Evolutionary conservation across 2,888 invertebrate genomes (phyloP), one percentile per base, ranked within the genome.

Genomic region (Vesta saturnalis): DNA sequence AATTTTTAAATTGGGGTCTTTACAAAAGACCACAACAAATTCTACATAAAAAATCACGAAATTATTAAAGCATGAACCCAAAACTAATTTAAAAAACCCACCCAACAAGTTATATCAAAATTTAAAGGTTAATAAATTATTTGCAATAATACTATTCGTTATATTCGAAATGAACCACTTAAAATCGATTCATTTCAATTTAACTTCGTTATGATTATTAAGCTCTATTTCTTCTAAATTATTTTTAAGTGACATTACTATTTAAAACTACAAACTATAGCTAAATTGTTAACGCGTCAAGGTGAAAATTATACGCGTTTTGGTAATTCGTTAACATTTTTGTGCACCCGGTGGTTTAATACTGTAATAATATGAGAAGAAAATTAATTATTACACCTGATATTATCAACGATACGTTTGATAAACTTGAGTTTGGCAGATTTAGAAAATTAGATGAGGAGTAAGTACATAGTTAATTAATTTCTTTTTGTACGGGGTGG

Each of bases 161-260:
- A n/a, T n/a, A n/a, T 12, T 43, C 43, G n/a, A 43, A 8, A 22
- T 14, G 19, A 19, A 19, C 49, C 15, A 64, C 49, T 57, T 57
- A 30, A 57, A 18, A 60, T 60, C 47, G 54, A 60, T 60, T 52
- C 60, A 19, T 16, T 35, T 60, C 54, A 60, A 60, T 60, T 60
- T 30, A n/a, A 15, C 1, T 16, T 60, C 10, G 43, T n/a, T n/a
- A n/a, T 60, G n/a, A 39, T 18, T 22, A 47, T 21, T 21, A 22
- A 54, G n/a, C 12, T 18, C 6, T 22, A 22, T 21, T 60, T 60
- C 43, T n/a, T 19, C 10, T 19, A 47, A 60, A 47, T 60, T 60
- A 47, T 46, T 60, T 6, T 60, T 18, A 43, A 19, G 43, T 58
- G 43, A 23, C 30, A n/a, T 14, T 14, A n/a, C n/a, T n/a, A n/a